Conservation (phyloP, 2,797 vertebrate species). For the Pseudotriccus pelzelni region DNA sequence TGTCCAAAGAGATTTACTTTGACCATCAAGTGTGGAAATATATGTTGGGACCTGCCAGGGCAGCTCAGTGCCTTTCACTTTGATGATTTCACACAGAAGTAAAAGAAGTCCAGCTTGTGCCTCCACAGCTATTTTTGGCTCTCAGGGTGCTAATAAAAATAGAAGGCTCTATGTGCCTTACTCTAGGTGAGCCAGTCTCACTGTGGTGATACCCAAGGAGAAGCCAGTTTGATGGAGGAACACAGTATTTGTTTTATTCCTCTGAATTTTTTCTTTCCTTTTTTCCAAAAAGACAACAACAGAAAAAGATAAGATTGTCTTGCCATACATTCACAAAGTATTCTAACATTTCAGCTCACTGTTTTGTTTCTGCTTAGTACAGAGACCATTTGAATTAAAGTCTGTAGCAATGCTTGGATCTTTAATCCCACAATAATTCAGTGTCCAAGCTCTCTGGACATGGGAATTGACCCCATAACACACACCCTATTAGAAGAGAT, state of each 20-base stretch:
- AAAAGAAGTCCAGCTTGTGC: background rate
- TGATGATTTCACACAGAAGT: background rate
- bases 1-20: background rate
- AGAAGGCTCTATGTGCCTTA: background rate
- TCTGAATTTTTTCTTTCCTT: rapidly evolving
- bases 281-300: background rate
- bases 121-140: background rate
- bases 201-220: background rate
- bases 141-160: background rate
- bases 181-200: background rate
- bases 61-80: background rate
- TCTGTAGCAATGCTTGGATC: background rate
- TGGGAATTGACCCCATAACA: background rate
- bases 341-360: background rate
- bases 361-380: background rate
- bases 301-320: background rate
- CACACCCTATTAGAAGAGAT: background rate
- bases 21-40: background rate
- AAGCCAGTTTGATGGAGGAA: background rate
- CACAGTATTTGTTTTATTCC: background rate
- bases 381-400: background rate
- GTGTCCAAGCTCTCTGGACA: background rate
- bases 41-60: background rate
- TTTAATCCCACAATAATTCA: background rate
- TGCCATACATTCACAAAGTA: background rate